Evolutionary conservation across 2,113 vertebrate species (phyloP).

Genomic region (Physeter macrocephalus): DNA sequence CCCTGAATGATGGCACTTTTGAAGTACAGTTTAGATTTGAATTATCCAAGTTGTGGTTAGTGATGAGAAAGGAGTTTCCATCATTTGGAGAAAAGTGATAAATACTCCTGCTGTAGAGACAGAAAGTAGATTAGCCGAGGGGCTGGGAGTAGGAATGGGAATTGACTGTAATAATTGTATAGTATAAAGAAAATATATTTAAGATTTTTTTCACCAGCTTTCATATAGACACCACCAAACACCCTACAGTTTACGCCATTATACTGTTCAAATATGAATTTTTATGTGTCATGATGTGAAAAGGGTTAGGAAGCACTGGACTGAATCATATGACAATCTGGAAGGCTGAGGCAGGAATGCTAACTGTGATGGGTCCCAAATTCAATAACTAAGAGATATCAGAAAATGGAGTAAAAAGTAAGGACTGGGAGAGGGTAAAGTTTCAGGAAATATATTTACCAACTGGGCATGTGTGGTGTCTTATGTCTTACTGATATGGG

Average conservation of each 20-base stretch:
- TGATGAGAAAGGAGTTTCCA: constrained; percentile 5
- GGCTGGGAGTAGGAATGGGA: not conserved
- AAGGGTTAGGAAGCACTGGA: not conserved
- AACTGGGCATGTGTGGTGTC: not conserved
- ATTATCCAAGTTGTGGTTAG: constrained; percentile 36
- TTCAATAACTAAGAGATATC: not conserved
- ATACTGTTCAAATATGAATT: not conserved
- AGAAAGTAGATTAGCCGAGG: not conserved
- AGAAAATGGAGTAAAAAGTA: not conserved
- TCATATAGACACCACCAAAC: not conserved
- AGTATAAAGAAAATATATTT: not conserved
- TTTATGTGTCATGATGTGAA: not conserved
- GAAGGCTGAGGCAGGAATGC: not conserved
- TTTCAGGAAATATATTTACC: not conserved
- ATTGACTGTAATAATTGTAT: not conserved
- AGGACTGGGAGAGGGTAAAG: not conserved
- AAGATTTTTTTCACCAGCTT: not conserved
- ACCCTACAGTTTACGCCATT: not conserved
- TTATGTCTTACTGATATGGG: not conserved
- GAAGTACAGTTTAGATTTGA: constrained; percentile 41
- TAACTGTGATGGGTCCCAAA: not conserved
- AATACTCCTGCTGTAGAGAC: not conserved
- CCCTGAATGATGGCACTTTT: not conserved
- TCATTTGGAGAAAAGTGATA: constrained; percentile 19
- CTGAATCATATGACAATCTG: not conserved